Evolutionary conservation across 30 jellyfish, hydroid and myxozoan genomes (phyloP), one percentile per base, ranked within the genome.

Genomic region (Cassiopea xamachana): DNA sequence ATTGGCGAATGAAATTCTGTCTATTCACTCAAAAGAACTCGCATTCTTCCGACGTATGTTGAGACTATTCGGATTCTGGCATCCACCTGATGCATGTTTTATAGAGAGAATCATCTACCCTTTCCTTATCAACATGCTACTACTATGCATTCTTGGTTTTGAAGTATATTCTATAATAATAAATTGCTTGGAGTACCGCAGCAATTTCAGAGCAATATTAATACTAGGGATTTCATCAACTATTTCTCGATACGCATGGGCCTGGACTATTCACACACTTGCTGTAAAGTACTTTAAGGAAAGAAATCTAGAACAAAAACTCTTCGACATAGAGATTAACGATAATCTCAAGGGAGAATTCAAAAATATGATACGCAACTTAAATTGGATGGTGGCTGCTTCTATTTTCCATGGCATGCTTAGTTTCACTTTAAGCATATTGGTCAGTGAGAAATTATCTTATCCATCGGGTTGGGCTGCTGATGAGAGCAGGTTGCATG

Each of bases 1-100:
- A 2, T 4, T 1, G 59, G 87, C 49, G 44, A 51, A 18, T 79
- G 87, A 45, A 2, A 10, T 7, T 46, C 19, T 79, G 46, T 79
- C 87, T n/a, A 55, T 79, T n/a, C 17, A 49, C 9, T 79, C 87
- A n/a, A 18, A 48, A 9, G 87, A 79, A 49, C 50, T 79, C 10
- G 6, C 77, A 39, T 79, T n/a, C 46, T 45, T 79, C 10, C 4
- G 87, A 50, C 44, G 43, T 7, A 51, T n/a, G 1, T 67, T 79
- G 12, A 78, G 90, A 12, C 46, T 81, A 18, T 81, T 62, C 46
- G 90, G 90, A 64, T 81, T 64, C 55, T 81, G 90, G 90, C 90
- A 81, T 64, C 81, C 81, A 39, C 69, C 72, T 49, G 48, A 44
- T 14, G 90, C 82, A 13, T 13, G 45, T 1, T 47, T 27, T 10